Percentiles rank a stretch among this genome's conserved stretches.
phyloP scores from a whole-genome alignment of 1,140 invertebrate species.

The Steinernema feltiae region DNA sequence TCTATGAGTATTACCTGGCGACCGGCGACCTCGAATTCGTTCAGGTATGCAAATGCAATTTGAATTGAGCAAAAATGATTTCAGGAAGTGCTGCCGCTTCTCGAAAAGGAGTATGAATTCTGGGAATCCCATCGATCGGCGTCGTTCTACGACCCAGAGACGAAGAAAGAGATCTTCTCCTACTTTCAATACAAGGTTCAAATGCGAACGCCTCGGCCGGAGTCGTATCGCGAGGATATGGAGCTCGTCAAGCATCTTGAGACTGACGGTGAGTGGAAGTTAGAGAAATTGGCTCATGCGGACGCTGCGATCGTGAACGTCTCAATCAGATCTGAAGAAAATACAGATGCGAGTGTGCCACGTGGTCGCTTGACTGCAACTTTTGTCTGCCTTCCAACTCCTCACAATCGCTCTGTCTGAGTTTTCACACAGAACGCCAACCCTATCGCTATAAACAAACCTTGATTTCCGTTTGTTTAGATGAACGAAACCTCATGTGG shows the following conservation, averaged over 20 bases:
- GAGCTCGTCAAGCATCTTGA: slow-evolving; percentile 41
- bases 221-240: slow-evolving; percentile 38
- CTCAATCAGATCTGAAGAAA: not conserved
- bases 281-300: not conserved
- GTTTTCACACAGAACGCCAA: not conserved
- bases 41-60: slow-evolving; percentile 37
- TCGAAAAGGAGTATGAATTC: slow-evolving; percentile 55
- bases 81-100: slow-evolving; percentile 46
- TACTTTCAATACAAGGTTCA: slow-evolving; percentile 51
- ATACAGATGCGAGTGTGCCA: not conserved
- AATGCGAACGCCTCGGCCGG: slow-evolving; percentile 36
- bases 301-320: too few species aligned
- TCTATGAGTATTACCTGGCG: slow-evolving; percentile 67
- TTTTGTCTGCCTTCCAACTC: not conserved
- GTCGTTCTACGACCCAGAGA: slow-evolving; percentile 35
- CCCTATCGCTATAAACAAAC: not conserved
- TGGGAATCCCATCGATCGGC: slow-evolving; percentile 43
- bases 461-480: slow-evolving; percentile 6
- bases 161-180: slow-evolving; percentile 46
- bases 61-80: slow-evolving; percentile 8
- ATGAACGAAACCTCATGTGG: slow-evolving; percentile 59
- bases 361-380: not conserved
- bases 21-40: slow-evolving; percentile 70
- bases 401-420: not conserved
- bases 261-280: slow-evolving; percentile 29